phyloP scores from a whole-genome alignment of 2,888 invertebrate genomes.

The Leucania comma region DNA sequence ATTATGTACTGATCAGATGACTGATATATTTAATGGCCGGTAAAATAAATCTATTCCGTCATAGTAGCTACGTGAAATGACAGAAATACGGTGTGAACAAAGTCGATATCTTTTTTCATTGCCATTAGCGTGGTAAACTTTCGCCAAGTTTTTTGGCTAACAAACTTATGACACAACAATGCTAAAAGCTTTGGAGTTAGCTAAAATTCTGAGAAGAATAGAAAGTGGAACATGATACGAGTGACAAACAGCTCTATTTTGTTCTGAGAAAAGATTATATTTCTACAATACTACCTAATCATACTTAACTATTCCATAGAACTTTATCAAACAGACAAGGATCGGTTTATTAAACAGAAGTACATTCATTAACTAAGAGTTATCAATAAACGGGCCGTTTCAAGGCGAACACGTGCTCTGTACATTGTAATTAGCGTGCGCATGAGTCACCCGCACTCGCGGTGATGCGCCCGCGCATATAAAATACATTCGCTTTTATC shows the following conservation, averaged over 20 bases:
- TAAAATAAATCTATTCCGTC: conserved; percentile 37
- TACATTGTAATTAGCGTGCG: conserved; percentile 76
- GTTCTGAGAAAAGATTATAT: conserved; percentile 24
- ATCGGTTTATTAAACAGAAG: conserved; percentile 65
- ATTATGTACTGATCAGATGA: conserved; percentile 33
- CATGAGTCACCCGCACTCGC: conserved; percentile 73
- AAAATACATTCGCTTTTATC: conserved; percentile 70
- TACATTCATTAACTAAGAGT: conserved; percentile 73
- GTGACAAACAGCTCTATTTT: conserved; percentile 24
- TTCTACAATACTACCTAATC: conserved; percentile 10
- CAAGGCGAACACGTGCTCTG: conserved; percentile 80
- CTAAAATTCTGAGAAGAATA: conserved; percentile 38
- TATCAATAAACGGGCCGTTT: conserved; percentile 74
- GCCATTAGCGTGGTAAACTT: conserved; percentile 34
- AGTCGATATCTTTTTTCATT: conserved; percentile 8
- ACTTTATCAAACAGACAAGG: conserved; percentile 57
- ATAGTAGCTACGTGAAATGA: conserved; percentile 16
- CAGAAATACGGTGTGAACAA: conserved; percentile 31
- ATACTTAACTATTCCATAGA: conserved; percentile 30
- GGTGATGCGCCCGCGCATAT: conserved; percentile 73
- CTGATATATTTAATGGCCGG: conserved; percentile 38
- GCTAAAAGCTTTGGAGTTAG: conserved; percentile 55
- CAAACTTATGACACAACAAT: conserved; percentile 41
- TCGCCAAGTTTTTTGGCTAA: conserved; percentile 35
- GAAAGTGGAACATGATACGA: conserved; percentile 44